phyloP scores from a whole-genome alignment of 2,113 vertebrate genomes.

The Pampusana beccarii region DNA sequence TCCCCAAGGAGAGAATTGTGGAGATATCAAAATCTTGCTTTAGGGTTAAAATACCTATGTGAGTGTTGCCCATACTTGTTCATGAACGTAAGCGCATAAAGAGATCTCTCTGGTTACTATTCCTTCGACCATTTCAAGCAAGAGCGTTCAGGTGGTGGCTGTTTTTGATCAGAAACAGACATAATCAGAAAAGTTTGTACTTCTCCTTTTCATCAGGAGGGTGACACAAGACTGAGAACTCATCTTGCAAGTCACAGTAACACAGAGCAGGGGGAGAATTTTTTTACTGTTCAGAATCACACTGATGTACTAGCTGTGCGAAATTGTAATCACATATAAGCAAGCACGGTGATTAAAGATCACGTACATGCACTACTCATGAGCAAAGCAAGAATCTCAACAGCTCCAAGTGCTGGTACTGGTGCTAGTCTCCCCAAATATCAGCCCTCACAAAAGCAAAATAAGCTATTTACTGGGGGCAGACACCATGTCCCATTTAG shows the following conservation, averaged over 20 bases:
- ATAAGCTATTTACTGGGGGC: neutral
- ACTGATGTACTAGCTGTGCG: neutral
- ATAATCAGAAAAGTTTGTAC: neutral
- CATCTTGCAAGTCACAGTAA: neutral
- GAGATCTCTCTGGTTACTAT: neutral
- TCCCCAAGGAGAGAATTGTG: neutral
- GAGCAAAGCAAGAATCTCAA: neutral
- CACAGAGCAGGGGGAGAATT: neutral
- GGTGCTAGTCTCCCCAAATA: neutral
- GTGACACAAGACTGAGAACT: neutral
- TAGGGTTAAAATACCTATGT: neutral
- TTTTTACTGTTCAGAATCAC: neutral
- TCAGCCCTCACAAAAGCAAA: neutral
- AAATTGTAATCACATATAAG: neutral
- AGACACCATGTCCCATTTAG: neutral
- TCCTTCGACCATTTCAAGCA: neutral
- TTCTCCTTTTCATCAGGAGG: neutral
- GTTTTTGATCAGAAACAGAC: neutral
- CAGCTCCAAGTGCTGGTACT: neutral
- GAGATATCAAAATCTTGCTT: neutral
- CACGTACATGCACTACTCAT: neutral
- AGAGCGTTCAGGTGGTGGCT: neutral
- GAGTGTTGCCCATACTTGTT: neutral
- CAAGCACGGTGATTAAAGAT: neutral
- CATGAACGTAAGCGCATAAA: neutral